These are phyloP conservation scores for Hyphantria cunea DNA, from an alignment of 1,140 invertebrate species.

Conservation along the genomic window DNA sequence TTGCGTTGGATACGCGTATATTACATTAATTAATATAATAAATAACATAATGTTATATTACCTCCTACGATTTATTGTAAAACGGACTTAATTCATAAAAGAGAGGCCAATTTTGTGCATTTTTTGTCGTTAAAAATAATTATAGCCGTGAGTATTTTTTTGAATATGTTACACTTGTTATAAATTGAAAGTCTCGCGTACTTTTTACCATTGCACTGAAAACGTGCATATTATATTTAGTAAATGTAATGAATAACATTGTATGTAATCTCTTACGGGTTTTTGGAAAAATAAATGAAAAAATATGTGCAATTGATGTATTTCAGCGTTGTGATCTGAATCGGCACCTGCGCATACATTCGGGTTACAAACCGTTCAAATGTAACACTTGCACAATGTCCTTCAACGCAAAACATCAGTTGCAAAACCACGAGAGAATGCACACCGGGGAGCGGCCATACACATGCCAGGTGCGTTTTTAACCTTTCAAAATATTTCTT, in stretches of 20 bases:
- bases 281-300: slow-evolving; percentile 9
- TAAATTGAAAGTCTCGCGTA: not conserved
- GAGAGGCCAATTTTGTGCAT: slow-evolving; percentile 89
- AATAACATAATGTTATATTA: too few species aligned
- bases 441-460: slow-evolving; percentile 84
- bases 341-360: slow-evolving; percentile 77
- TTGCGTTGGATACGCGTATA: too few species aligned
- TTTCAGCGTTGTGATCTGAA: slow-evolving; percentile 77
- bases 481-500: slow-evolving; percentile 22
- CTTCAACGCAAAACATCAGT: slow-evolving; percentile 82
- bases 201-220: too few species aligned
- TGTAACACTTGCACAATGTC: slow-evolving; percentile 80
- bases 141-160: slow-evolving; percentile 73
- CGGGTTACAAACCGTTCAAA: slow-evolving; percentile 80
- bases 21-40: too few species aligned
- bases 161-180: not conserved
- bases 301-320: slow-evolving; percentile 38
- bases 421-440: slow-evolving; percentile 83
- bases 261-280: not conserved
- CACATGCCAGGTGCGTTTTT: slow-evolving; percentile 82
- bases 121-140: slow-evolving; percentile 86
- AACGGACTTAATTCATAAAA: slow-evolving; percentile 88
- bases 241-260: too few species aligned
- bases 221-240: too few species aligned
- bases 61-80: too few species aligned